Conservation (phyloP, 2,888 invertebrate genomes). For the Rhagonycha fulva region DNA sequence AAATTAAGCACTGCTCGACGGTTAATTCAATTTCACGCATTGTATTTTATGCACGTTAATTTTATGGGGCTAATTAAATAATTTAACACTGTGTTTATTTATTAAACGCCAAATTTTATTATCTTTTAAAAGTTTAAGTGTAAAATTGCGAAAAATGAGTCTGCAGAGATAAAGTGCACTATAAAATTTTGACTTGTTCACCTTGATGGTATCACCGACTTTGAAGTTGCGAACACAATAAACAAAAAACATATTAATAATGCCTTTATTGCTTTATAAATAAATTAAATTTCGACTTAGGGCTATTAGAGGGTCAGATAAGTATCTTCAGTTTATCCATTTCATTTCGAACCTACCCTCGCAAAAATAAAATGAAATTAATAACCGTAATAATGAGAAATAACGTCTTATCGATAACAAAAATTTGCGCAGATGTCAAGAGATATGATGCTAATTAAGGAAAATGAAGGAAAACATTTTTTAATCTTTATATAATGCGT, state of each 20-base stretch:
- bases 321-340: not conserved
- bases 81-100: not conserved
- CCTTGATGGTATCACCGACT: not conserved
- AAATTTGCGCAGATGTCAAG: not conserved
- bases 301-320: not conserved
- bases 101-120: not conserved
- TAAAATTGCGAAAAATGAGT: not conserved
- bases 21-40: not conserved
- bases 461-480: not conserved
- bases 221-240: not conserved
- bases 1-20: not conserved
- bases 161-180: not conserved
- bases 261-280: not conserved
- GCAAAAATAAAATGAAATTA: not conserved
- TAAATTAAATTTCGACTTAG: not conserved
- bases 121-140: not conserved
- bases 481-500: not conserved
- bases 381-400: not conserved
- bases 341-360: not conserved
- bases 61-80: not conserved
- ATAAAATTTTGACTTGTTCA: not conserved
- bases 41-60: not conserved
- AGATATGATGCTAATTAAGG: not conserved
- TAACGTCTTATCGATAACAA: not conserved
- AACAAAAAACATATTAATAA: not conserved